Base-by-base conservation (phyloP, 2,888 invertebrate genomes). In the Hemaris fuciformis region DNA sequence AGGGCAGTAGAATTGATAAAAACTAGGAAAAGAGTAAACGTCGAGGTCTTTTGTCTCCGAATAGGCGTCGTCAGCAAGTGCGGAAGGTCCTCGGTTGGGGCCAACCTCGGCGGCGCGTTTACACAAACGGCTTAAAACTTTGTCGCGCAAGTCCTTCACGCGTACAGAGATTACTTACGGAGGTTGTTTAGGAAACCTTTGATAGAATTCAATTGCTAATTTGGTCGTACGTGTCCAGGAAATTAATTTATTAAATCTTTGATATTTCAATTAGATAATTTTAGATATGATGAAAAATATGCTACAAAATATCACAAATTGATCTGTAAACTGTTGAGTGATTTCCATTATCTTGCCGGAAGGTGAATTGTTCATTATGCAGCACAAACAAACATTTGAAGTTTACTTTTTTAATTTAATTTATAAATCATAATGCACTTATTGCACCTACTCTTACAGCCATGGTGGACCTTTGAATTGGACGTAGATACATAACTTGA, bases 11-110 rank as follows among this genome's bases (percentile, higher is more conserved):
- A 80, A 78, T 85, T 84, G 77, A 82, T 80, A 83, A 83, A 81
- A 87, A 88, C 82, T 86, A 89, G 88, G 89, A 89, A 91, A 89
- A 86, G 79, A 84, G 77, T 77, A 73, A 76, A 71, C 74, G 73
- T 73, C 80, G 84, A 84, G 83, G 86, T 81, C 87, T 87, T 75
- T 79, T 87, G 83, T 87, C 81, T 79, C 81, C 81, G 79, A 86
- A 83, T 71, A 73, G 53, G 73, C 76, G 73, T 76, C 80, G 87
- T 87, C 85, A 84, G 81, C 74, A 77, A 78, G 75, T 71, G 81
- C 88, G 87, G 89, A 89, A 89, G 85, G 85, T 84, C 78, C 80
- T 80, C 73, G 75, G 72, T 72, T 68, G 60, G 66, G 57, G 61
- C 46, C 66, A 76, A 77, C 83, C 81, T 82, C 81, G 77, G 66